These are phyloP conservation scores for Amphimallon solstitiale DNA, from an alignment of 2,888 invertebrate genomes.

Conservation along the genomic window DNA sequence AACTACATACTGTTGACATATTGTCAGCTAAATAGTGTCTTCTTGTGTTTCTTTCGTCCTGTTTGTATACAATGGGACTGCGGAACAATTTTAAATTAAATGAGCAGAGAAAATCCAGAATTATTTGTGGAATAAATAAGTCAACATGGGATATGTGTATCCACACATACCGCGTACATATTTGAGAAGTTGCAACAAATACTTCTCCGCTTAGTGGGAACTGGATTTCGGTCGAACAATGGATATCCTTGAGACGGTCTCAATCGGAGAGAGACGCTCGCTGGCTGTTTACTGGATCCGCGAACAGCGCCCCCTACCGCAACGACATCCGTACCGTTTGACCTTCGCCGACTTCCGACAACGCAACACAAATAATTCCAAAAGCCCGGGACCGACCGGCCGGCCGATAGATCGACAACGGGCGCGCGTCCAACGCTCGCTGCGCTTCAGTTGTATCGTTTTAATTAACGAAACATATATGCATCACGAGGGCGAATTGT, in stretches of 20 bases:
- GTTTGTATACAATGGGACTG: too few relatives aligned
- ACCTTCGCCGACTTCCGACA: slow-evolving; percentile 46
- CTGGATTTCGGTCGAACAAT: slow-evolving; percentile 41
- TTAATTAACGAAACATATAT: too few relatives aligned
- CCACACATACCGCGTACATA: slow-evolving; percentile 1
- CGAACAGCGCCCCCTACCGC: slow-evolving; percentile 37
- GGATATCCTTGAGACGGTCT: slow-evolving; percentile 44
- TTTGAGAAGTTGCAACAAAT: slow-evolving; percentile 21
- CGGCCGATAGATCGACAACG: too few relatives aligned
- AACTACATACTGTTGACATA: too few relatives aligned
- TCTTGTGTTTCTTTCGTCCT: too few relatives aligned
- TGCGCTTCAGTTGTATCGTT: slow-evolving; percentile 14
- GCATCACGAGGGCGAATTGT: too few relatives aligned
- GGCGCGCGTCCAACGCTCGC: slow-evolving; percentile 5
- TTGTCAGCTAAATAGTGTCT: too few relatives aligned
- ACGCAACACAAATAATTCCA: slow-evolving; percentile 41
- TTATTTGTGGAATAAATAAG: slow-evolving; percentile 10
- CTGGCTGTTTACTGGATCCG: slow-evolving; percentile 31
- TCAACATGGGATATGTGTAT: slow-evolving; percentile 13
- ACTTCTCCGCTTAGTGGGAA: slow-evolving; percentile 28
- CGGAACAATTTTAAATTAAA: too few relatives aligned
- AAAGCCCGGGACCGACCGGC: slow-evolving; percentile 2
- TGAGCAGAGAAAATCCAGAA: too few relatives aligned
- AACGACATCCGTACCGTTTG: slow-evolving; percentile 42
- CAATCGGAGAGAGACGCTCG: slow-evolving; percentile 40